Base-by-base conservation (phyloP, 2,888 invertebrate genomes). In the Nemurella pictetii region DNA sequence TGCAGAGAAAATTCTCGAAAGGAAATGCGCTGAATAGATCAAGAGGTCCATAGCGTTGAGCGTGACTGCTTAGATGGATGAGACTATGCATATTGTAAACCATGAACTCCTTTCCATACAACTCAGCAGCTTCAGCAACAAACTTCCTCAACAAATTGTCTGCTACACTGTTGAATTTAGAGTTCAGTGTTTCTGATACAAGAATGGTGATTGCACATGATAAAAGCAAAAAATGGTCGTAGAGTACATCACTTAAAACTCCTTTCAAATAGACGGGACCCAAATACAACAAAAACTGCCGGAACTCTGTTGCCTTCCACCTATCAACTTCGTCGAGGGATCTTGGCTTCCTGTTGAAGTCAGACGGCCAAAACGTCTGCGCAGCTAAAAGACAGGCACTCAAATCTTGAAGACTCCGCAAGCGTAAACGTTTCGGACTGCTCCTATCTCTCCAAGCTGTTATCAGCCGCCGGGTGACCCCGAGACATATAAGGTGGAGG, bases 241-340 rank as follows among this genome's bases (percentile, higher is more conserved):
- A 80, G 35, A 36, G 35, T 25, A 15, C 26, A 26, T 32, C 36
- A n/a, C 35, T 35, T 9, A 88, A 78, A 55, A 85, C 72, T 0
- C 80, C 81, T 86, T 87, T 87, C 20, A 89, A 83, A 80, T 87
- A 86, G n/a, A 89, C 84, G 20, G 88, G 88, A 2, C 88, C 88
- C 28, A 87, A 87, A 83, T 89, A 88, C 32, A 89, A 83, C 0
- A 88, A 36, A 85, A 89, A 87, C 12, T 86, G 86, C 25, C 88
- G 75, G 75, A 87, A 88, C 85, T 89, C 89, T 5, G 88, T 88
- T 20, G 88, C 88, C 84, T 89, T 89, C 88, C 88, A 89, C 29
- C 87, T 85, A 7, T 87, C 86, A 25, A 87, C 78, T 55, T 88
- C 87, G 85, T 25, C 82, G 7, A 89, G 82, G 5, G 87, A 80